These are phyloP conservation scores for Propithecus perrieri DNA, from an alignment of 2,797 vertebrate species.

Conservation along the genomic window DNA sequence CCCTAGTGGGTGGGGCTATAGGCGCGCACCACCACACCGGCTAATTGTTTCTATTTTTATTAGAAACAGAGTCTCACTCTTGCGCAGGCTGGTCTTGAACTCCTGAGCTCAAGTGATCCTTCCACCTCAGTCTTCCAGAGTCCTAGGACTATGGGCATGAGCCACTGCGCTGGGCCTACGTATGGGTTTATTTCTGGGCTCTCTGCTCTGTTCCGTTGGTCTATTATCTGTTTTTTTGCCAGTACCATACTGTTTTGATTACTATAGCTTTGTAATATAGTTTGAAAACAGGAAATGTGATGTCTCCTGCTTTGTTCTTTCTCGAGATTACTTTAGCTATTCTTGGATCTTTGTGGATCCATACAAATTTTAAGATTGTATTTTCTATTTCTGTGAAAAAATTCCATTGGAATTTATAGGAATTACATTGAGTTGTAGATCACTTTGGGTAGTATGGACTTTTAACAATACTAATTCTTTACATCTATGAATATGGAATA, in stretches of 20 bases:
- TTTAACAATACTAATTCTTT: background rate
- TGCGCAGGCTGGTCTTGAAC: too few species aligned
- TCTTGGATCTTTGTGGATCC: background rate
- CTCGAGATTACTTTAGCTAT: background rate
- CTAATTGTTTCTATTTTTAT: too few species aligned
- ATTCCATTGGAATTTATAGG: background rate
- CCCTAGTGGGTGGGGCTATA: too few species aligned
- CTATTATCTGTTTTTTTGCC: background rate
- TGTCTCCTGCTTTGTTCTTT: background rate
- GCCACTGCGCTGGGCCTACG: background rate
- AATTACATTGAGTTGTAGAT: background rate
- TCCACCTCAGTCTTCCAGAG: too few species aligned
- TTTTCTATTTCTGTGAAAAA: background rate
- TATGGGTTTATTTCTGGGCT: background rate
- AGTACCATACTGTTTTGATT: background rate
- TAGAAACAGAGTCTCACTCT: too few species aligned
- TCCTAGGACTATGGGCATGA: too few species aligned
- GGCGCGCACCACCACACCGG: fast-evolving
- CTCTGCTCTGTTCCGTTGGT: background rate
- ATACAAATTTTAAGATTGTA: background rate
- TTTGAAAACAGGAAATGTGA: background rate
- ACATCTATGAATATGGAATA: background rate
- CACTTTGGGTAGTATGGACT: background rate
- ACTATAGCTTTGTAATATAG: background rate
- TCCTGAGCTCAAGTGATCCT: too few species aligned